These are phyloP conservation scores for Abramis brama DNA, from an alignment of 2,113 vertebrate genomes.

Conservation along the genomic window DNA sequence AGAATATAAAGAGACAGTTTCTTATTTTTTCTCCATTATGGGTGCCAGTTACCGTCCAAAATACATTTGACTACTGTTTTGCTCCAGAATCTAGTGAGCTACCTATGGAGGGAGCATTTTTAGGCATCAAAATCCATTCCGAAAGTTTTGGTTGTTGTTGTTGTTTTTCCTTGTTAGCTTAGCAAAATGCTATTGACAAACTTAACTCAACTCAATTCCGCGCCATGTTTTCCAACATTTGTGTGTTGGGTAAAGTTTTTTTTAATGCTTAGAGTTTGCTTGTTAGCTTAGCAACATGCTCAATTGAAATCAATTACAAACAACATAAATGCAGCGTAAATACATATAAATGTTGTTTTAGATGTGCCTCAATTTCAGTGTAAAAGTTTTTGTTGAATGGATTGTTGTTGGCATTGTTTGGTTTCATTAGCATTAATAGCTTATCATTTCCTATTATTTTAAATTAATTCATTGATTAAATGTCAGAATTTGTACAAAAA, in stretches of 20 bases:
- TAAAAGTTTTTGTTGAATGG: not conserved
- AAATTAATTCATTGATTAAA: too few species aligned
- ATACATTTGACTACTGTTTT: not conserved
- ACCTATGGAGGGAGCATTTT: not conserved
- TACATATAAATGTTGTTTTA: not conserved
- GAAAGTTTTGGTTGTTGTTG: not conserved
- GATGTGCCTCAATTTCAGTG: not conserved
- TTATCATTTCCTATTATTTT: too few species aligned
- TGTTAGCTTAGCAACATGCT: constrained; percentile 1
- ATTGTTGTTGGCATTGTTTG: too few species aligned
- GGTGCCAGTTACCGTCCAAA: not conserved
- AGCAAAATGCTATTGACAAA: not conserved
- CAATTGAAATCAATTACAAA: not conserved
- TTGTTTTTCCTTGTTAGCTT: not conserved
- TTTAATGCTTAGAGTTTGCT: not conserved
- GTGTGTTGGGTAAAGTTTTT: not conserved
- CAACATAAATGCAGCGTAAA: not conserved
- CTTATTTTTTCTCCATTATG: not conserved
- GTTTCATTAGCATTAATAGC: not conserved
- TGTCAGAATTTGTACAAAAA: not conserved
- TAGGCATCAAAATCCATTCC: not conserved
- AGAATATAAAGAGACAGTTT: not conserved
- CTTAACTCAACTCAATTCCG: not conserved
- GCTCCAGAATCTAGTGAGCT: not conserved
- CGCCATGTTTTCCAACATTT: not conserved